Percentiles rank a stretch among this genome's conserved stretches.
Conservation (phyloP, 2,113 vertebrate species). For the Proteles cristata region DNA sequence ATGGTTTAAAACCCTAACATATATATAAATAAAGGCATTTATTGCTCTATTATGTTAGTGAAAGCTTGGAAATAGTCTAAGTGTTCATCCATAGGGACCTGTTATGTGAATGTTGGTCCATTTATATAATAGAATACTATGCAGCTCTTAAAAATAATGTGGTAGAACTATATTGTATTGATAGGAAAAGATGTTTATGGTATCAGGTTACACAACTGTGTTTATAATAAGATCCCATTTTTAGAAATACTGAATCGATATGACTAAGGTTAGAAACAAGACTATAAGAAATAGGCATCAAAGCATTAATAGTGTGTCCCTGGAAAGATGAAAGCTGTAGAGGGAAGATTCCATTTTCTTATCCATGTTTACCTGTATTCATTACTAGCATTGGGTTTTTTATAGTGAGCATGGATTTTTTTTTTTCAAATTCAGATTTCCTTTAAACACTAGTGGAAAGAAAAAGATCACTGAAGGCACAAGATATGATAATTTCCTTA, state of each 20-base stretch:
- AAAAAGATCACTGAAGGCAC: neutral
- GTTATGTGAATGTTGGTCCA: neutral
- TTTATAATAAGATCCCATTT: neutral
- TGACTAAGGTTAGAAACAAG: neutral
- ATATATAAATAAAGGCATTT: neutral
- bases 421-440: slow-evolving; percentile 3
- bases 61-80: neutral
- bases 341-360: neutral
- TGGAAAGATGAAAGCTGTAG: neutral
- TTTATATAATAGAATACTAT: neutral
- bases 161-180: neutral
- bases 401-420: neutral
- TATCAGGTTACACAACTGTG: neutral
- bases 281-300: neutral
- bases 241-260: neutral
- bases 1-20: neutral
- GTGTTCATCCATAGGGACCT: neutral
- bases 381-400: neutral
- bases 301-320: neutral
- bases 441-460: neutral
- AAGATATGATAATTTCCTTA: neutral
- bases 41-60: neutral
- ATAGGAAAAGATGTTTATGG: neutral
- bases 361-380: neutral
- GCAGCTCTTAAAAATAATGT: neutral